Base-by-base conservation (phyloP, 2,888 invertebrate species). In the Nectonema munidae region DNA sequence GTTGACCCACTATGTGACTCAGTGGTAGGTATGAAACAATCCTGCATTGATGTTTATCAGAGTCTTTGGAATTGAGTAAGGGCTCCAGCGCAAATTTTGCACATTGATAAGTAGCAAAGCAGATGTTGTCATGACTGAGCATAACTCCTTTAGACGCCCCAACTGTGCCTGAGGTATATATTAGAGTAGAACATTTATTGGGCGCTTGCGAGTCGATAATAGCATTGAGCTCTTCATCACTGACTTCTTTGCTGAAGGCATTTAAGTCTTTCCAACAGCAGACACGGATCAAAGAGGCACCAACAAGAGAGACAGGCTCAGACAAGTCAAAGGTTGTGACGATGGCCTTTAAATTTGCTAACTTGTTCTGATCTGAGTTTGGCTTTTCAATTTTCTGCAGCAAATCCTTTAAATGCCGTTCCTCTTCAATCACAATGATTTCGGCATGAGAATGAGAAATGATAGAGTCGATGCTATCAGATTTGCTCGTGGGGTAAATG, bases 111-210 rank as follows among this genome's bases (percentile, higher is more conserved):
- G 6, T 6, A 9, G 25, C n/a, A n/a, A 9, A 9, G 25, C 3
- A 38, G 4, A 54, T 52, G 45, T 52, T 53, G 43, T 54, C 54
- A 45, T 54, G 54, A 42, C 50, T 51, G 30, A 54, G 43, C 54
- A 54, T 54, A 3, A 54, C 54, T 37, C 52, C 54, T 44, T 54
- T 54, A 3, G 54, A 53, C 41, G 40, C 38, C 14, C 43, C 44
- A 18, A 43, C 44, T 4, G 43, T 44, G 13, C 43, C 43, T 18
- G 39, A 39, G 28, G 54, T 54, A 43, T 52, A 54, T 21, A 54
- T 52, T 4, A 54, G 47, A 4, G 49, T 46, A 41, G 50, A 52
- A 41, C 52, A 52, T 39, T 50, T 50, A 44, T 54, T 54, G 14
- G 50, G 49, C 3, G 47, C 46, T 25, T 45, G 45, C 9, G 40